Conservation (phyloP, 2,797 vertebrate genomes). For the Tamandua tetradactyla region DNA sequence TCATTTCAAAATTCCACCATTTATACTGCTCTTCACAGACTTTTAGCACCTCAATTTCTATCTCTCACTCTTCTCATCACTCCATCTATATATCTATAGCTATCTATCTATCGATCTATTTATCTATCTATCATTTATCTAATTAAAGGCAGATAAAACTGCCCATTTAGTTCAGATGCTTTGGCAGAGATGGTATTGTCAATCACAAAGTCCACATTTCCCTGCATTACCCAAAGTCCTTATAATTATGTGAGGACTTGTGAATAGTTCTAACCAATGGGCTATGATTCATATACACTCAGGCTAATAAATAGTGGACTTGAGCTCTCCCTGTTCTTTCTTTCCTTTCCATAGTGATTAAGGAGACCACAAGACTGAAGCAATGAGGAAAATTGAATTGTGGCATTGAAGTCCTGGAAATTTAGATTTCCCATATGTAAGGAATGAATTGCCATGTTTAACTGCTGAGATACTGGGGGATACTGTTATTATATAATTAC, state of each 20-base stretch:
- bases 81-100: too few species aligned
- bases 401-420: background rate
- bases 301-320: background rate
- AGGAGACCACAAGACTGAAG: background rate
- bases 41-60: background rate
- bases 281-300: background rate
- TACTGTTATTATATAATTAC: background rate
- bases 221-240: background rate
- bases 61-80: too few species aligned
- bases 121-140: background rate
- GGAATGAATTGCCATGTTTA: background rate
- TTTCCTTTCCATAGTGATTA: background rate
- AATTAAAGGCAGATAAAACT: conserved; percentile 17
- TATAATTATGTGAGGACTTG: background rate
- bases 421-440: background rate
- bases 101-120: too few species aligned
- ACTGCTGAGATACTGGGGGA: background rate
- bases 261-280: conserved; percentile 4
- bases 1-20: background rate
- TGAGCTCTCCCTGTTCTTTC: background rate
- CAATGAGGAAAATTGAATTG: background rate
- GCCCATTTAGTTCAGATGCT: background rate
- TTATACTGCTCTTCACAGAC: background rate
- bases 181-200: background rate
- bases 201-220: background rate